A percentile compares a stretch with the other conserved stretches of the same genome.
These are phyloP conservation scores for Thelaira solivaga DNA, from an alignment of 2,888 invertebrate genomes.

Conservation along the genomic window DNA sequence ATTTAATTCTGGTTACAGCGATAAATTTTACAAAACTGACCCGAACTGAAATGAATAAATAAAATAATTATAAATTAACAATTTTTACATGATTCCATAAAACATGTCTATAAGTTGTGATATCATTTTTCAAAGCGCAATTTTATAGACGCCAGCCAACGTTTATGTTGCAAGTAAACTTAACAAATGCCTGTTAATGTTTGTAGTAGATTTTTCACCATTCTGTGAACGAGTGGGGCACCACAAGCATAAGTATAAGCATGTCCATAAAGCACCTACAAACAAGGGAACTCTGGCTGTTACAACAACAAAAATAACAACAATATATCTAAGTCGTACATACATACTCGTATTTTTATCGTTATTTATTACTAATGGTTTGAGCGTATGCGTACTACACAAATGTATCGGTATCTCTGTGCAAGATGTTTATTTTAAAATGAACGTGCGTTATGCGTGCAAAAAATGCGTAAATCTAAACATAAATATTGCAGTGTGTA, in stretches of 20 bases:
- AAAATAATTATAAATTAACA: constrained; percentile 56
- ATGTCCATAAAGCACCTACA: constrained; percentile 38
- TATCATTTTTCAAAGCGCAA: constrained; percentile 52
- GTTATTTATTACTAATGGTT: constrained; percentile 50
- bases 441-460: constrained; percentile 52
- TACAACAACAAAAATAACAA: constrained; percentile 17
- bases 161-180: constrained; percentile 42
- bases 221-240: not conserved
- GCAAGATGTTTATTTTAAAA: constrained; percentile 44
- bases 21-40: constrained; percentile 37
- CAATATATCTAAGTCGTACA: too few relatives aligned
- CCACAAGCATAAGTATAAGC: too few relatives aligned
- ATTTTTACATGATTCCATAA: constrained; percentile 59
- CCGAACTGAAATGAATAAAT: constrained; percentile 23
- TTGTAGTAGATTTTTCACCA: not conserved
- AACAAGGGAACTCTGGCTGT: not conserved
- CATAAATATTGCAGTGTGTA: constrained; percentile 36
- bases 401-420: constrained; percentile 17
- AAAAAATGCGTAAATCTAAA: constrained; percentile 60
- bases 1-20: constrained; percentile 21
- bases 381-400: constrained; percentile 24
- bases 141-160: constrained; percentile 52
- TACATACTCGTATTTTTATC: too few relatives aligned
- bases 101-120: constrained; percentile 57
- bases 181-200: constrained; percentile 10